These are phyloP conservation scores for Trematocara caparti DNA, from an alignment of 2,797 vertebrate species.

Conservation along the genomic window DNA sequence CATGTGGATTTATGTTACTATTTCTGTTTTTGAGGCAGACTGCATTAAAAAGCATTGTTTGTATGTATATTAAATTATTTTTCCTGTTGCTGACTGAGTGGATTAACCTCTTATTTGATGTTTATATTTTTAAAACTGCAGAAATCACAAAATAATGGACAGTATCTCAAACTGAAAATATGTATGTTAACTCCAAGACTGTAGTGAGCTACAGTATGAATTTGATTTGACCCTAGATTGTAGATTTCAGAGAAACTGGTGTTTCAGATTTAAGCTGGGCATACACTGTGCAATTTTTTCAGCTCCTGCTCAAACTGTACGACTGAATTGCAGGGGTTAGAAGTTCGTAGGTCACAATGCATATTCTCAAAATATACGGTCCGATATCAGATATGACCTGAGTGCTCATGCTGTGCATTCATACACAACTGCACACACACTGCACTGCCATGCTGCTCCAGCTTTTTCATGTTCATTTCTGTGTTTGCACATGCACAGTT, in stretches of 20 bases:
- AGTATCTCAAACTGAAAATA: background rate
- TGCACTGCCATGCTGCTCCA: background rate
- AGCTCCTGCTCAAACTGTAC: background rate
- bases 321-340: background rate
- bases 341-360: background rate
- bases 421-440: background rate
- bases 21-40: background rate
- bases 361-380: background rate
- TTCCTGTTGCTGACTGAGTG: background rate
- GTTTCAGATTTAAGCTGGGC: background rate
- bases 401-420: background rate
- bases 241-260: accelerated
- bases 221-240: background rate
- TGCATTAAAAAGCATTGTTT: background rate
- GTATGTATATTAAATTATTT: background rate
- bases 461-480: background rate
- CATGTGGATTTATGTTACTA: accelerated
- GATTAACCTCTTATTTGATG: background rate
- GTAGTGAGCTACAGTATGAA: background rate
- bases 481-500: background rate
- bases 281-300: background rate
- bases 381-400: background rate
- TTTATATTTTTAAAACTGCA: background rate
- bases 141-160: background rate
- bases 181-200: background rate